Evolutionary conservation across 1,140 invertebrate species (phyloP).

Genomic region (Bombus breviceps): DNA sequence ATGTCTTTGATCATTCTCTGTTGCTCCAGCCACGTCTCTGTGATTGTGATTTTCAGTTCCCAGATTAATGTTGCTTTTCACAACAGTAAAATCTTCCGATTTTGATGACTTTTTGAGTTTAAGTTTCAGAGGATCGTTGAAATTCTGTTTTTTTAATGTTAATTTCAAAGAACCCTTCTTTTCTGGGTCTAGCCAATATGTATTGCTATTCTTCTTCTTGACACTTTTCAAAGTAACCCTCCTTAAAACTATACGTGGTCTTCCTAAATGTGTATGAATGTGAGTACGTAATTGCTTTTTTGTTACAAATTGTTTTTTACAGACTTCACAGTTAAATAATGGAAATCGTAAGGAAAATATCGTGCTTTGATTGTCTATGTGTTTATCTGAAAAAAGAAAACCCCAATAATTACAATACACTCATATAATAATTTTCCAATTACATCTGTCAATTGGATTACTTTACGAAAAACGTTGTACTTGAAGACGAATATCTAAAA

Average conservation of each 20-base stretch:
- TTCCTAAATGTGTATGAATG: constrained; percentile 74
- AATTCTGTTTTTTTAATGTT: constrained; percentile 76
- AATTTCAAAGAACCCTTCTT: constrained; percentile 77
- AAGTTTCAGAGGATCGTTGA: constrained; percentile 74
- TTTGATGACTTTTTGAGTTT: constrained; percentile 77
- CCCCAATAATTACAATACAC: constrained; percentile 15
- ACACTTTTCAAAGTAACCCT: constrained; percentile 71
- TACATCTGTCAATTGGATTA: background rate
- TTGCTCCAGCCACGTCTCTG: constrained; percentile 76
- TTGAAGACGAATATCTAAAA: constrained; percentile 15
- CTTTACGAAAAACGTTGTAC: constrained; percentile 9
- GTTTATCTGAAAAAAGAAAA: constrained; percentile 66
- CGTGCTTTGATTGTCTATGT: constrained; percentile 57
- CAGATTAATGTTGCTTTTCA: constrained; percentile 73
- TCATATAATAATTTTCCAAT: background rate
- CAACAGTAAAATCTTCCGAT: constrained; percentile 78
- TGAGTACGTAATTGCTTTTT: constrained; percentile 78
- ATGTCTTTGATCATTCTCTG: constrained; percentile 75
- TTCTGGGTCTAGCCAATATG: constrained; percentile 74
- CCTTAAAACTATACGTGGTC: constrained; percentile 77
- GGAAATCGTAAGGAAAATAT: constrained; percentile 57
- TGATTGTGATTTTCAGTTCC: constrained; percentile 53
- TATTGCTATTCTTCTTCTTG: constrained; percentile 72
- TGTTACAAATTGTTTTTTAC: constrained; percentile 71
- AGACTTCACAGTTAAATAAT: constrained; percentile 76